These are phyloP conservation scores for Nebria ingens DNA, from an alignment of 1,140 invertebrate species.

Conservation along the genomic window DNA sequence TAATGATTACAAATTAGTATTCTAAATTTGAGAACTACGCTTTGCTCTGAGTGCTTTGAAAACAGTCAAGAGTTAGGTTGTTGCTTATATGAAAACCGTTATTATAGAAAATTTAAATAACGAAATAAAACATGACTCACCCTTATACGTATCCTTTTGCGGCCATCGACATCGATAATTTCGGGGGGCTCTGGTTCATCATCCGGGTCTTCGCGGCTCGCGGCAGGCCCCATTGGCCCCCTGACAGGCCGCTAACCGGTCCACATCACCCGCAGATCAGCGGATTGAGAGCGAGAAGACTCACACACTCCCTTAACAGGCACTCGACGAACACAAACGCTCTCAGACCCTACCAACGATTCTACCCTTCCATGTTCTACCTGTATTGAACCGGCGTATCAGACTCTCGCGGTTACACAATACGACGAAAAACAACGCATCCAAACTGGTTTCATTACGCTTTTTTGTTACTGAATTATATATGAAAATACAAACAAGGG, in stretches of 20 bases:
- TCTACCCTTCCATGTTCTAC: background rate
- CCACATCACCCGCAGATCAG: conserved; percentile 2
- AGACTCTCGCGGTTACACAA: no score
- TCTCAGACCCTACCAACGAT: background rate
- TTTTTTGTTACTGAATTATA: no score
- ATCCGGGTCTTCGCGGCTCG: conserved; percentile 30
- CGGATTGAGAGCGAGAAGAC: background rate
- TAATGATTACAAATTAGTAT: no score
- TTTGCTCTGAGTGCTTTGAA: no score
- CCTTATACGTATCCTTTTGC: conserved; percentile 16
- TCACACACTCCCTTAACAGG: background rate
- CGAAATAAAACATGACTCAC: background rate
- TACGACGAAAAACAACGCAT: no score
- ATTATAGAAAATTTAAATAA: no score
- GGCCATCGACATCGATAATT: conserved; percentile 18
- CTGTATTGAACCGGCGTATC: background rate
- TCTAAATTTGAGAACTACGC: no score
- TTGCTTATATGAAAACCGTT: no score
- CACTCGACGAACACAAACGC: background rate
- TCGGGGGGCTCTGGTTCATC: conserved; percentile 25
- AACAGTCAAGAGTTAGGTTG: no score
- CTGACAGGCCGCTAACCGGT: conserved; percentile 17
- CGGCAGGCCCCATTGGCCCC: conserved; percentile 30
- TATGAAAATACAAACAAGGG: no score
- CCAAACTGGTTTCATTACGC: no score